Base-by-base conservation (phyloP, 2,797 vertebrate species). In the Aratinga solstitialis region DNA sequence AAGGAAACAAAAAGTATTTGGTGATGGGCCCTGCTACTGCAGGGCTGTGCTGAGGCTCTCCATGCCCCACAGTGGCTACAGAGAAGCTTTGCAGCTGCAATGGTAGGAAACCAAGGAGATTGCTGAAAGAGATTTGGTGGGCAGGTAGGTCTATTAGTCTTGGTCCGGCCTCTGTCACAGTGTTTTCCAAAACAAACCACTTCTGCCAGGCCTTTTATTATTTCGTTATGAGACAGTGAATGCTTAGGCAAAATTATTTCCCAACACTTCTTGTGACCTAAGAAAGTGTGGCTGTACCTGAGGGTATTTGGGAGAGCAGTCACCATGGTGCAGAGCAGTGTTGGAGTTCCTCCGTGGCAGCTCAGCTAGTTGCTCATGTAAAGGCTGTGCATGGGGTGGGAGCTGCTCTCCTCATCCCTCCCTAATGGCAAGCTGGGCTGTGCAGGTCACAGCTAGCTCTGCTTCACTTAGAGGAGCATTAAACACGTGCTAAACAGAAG, bases 311-410 rank as follows among this genome's bases (percentile, higher is more conserved):
- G 59, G 13, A 0, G 4, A 88, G n/a, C n/a, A 1, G 14, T 47
- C 14, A 2, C 36, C 7, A 1, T 7, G 0, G 1, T 1, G 1
- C 5, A 6, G 22, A 56, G 61, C 8, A 2, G 3, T 4, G 58
- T 10, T 67, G 62, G 42, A 27, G 42, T 29, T 69, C 5, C 50
- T 43, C 43, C 0, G 0, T 10, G 69, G 69, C 51, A 84, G 40
- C 11, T 56, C 48, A 27, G 20, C 4, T 16, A 2, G 29, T 5
- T 36, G 20, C 29, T 1, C 0, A 1, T 3, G 22, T 3, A 18
- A 59, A 0, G 2, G 22, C 59, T 23, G 13, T 30, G 75, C 4
- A 0, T 7, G 54, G 71, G 50, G 17, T 3, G 2, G 0, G 2
- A 75, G 14, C 29, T 7, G 3, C 38, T 54, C 48, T 62, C 7